Evolutionary conservation across 2,113 vertebrate species (phyloP).

Genomic region (Tenebrosternarchus preto): DNA sequence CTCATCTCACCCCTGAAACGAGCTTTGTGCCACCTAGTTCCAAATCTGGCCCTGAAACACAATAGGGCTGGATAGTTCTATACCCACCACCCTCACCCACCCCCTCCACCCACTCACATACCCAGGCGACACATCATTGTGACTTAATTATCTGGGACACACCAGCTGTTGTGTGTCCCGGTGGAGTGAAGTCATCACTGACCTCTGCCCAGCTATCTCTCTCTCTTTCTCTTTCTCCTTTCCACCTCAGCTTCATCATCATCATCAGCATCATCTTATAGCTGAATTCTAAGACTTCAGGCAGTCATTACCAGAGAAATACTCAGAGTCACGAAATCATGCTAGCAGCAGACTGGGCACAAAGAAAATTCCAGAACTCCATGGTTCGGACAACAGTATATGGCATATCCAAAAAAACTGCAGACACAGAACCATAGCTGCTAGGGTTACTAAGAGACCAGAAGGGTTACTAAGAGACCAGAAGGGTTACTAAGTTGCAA

Average conservation of each 20-base stretch:
- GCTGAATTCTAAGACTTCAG: too few relatives aligned
- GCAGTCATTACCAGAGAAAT: too few relatives aligned
- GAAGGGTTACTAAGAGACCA: neutral
- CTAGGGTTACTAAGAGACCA: neutral
- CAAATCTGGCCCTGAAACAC: slow-evolving; percentile 70
- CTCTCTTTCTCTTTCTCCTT: slow-evolving; percentile 57
- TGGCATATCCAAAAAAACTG: slow-evolving; percentile 10
- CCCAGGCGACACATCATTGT: slow-evolving; percentile 67
- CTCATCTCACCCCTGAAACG: slow-evolving; percentile 63
- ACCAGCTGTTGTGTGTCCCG: slow-evolving; percentile 73
- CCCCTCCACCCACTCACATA: slow-evolving; percentile 58
- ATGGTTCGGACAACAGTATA: slow-evolving; percentile 37
- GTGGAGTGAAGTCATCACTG: slow-evolving; percentile 73
- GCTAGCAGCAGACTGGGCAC: slow-evolving; percentile 59
- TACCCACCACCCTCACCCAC: slow-evolving; percentile 42
- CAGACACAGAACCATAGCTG: neutral
- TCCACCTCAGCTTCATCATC: neutral
- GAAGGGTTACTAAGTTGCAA: too few relatives aligned
- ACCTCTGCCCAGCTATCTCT: slow-evolving; percentile 46
- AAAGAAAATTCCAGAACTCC: slow-evolving; percentile 57
- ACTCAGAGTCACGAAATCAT: slow-evolving; percentile 14
- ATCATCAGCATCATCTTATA: neutral
- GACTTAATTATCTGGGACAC: slow-evolving; percentile 73
- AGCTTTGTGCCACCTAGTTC: slow-evolving; percentile 48
- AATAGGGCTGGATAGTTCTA: slow-evolving; percentile 70